Evolutionary conservation across 2,888 invertebrate genomes (phyloP).

Genomic region (Blastobasis lacticolella): DNA sequence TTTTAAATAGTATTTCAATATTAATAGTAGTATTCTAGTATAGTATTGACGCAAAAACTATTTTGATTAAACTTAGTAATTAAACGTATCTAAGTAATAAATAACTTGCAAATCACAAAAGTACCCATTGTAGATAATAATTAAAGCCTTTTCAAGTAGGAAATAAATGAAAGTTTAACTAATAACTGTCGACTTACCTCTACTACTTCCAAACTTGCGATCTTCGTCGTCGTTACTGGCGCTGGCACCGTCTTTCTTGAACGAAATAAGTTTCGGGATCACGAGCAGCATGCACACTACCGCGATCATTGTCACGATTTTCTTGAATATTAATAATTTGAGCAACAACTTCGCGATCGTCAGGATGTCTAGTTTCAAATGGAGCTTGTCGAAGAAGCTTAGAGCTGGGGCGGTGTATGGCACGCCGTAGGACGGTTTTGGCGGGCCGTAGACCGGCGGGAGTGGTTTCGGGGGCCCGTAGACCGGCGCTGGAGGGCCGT

Average conservation of each 20-base stretch:
- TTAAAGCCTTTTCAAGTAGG: no score
- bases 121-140: no score
- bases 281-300: slow-evolving; percentile 83
- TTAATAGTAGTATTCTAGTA: no score
- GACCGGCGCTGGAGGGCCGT: slow-evolving; percentile 45
- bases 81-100: no score
- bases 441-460: slow-evolving; percentile 57
- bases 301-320: slow-evolving; percentile 86
- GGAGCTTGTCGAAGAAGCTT: slow-evolving; percentile 78
- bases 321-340: slow-evolving; percentile 86
- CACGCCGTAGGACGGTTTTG: slow-evolving; percentile 65
- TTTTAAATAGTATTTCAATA: no score
- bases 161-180: no score
- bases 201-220: slow-evolving; percentile 35
- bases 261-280: slow-evolving; percentile 79
- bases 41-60: no score
- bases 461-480: slow-evolving; percentile 57
- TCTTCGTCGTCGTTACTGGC: slow-evolving; percentile 49
- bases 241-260: slow-evolving; percentile 52
- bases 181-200: slow-evolving; percentile 31
- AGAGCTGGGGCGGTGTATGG: slow-evolving; percentile 71
- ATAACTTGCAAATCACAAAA: no score
- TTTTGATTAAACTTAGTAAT: no score
- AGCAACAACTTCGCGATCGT: slow-evolving; percentile 83
- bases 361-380: slow-evolving; percentile 80